A percentile compares a stretch with the other conserved stretches of the same genome.
Conservation (phyloP, 2,888 invertebrate genomes). For the Acleris sparsana region DNA sequence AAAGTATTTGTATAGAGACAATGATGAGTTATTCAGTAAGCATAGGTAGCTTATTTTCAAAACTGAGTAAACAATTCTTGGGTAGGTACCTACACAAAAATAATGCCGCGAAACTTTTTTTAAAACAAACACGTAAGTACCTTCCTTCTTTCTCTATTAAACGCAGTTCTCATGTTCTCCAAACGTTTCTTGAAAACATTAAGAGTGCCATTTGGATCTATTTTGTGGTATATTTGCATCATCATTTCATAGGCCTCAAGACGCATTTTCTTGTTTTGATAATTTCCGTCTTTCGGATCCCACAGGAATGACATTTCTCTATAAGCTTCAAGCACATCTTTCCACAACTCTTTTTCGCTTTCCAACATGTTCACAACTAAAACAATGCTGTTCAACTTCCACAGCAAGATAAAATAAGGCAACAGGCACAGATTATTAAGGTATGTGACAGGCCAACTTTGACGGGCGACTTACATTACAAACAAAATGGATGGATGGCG, state of each 20-base stretch:
- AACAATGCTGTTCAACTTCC: background rate
- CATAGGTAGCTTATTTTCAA: no score
- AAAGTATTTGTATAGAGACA: no score
- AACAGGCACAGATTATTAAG: no score
- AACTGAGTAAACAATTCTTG: no score
- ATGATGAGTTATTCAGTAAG: no score
- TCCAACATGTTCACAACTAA: constrained; percentile 4
- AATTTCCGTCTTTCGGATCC: constrained; percentile 9
- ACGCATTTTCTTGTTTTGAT: constrained; percentile 7
- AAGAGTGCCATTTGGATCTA: background rate
- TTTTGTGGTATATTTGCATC: background rate
- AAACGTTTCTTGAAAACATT: constrained; percentile 1
- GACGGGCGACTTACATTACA: background rate
- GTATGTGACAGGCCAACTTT: background rate
- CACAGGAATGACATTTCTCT: constrained; percentile 14
- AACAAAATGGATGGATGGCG: background rate
- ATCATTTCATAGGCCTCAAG: background rate
- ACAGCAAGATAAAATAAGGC: background rate
- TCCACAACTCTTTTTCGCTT: constrained; percentile 6
- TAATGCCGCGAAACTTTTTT: background rate
- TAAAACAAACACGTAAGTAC: background rate
- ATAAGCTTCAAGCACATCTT: background rate
- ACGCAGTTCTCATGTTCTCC: constrained; percentile 9
- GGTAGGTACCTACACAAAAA: no score
- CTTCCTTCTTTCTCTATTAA: constrained; percentile 12